These are phyloP conservation scores for Thunnus thynnus DNA, from an alignment of 2,113 vertebrate species.

Conservation along the genomic window DNA sequence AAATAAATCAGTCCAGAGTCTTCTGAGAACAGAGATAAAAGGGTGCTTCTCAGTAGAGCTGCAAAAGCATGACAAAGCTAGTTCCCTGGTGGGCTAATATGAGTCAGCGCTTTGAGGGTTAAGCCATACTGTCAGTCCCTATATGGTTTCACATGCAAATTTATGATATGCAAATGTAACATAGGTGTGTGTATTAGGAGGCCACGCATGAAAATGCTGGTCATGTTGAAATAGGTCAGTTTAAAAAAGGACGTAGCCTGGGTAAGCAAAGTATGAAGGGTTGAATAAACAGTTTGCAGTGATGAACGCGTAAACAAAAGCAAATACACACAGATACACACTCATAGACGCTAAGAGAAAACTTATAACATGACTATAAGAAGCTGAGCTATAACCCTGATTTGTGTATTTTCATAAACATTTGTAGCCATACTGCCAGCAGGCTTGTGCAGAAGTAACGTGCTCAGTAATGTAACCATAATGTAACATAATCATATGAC, in stretches of 20 bases:
- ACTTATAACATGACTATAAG: neutral
- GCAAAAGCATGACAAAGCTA: constrained; percentile 27
- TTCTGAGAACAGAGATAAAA: constrained; percentile 66
- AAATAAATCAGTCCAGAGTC: constrained; percentile 46
- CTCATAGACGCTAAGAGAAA: neutral
- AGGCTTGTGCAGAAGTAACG: too few relatives aligned
- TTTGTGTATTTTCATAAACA: neutral
- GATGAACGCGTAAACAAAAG: neutral
- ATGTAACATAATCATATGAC: constrained; percentile 35
- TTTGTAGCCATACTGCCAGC: too few relatives aligned
- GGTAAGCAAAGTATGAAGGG: neutral
- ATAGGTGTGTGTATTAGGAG: neutral
- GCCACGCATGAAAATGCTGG: neutral
- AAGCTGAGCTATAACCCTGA: neutral
- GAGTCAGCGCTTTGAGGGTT: constrained; percentile 68
- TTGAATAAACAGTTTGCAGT: neutral
- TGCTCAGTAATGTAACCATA: too few relatives aligned
- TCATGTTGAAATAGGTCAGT: neutral
- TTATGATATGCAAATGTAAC: neutral
- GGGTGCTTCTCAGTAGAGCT: constrained; percentile 54
- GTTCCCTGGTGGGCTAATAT: constrained; percentile 52
- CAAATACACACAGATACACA: neutral
- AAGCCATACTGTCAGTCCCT: constrained; percentile 52
- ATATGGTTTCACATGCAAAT: constrained; percentile 63
- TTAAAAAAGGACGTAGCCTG: neutral